Base-by-base conservation (phyloP, 2,113 vertebrate genomes). In the Himantopus leucocephalus region DNA sequence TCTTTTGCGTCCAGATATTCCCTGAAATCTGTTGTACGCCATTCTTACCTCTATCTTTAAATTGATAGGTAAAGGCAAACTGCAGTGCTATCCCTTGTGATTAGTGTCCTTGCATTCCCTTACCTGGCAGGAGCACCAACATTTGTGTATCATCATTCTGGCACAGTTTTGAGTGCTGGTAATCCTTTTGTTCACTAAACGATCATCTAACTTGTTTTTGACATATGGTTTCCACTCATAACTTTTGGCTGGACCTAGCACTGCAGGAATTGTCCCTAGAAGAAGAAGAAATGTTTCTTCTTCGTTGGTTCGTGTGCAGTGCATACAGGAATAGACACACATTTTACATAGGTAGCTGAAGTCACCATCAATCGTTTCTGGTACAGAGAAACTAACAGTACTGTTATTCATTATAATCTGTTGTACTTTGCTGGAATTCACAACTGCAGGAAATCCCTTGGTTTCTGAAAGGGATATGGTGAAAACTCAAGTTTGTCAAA, bases 201-300 rank as follows among this genome's bases (percentile, higher is more conserved):
- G 3, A 3, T 70, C 27, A 19, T 62, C 27, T 78, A 17, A 50
- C 20, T 84, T 74, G 23, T 3, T 79, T 90, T 80, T 88, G 39
- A 26, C 5, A 7, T 30, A 5, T 0, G 0, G 3, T 60, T 34
- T 88, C 43, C 12, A 18, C 39, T 71, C 16, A 2, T 64, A 78
- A n/a, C 24, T 56, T 91, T 23, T 43, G 30, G 9, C 27, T 90
- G 17, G 26, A 79, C 5, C 15, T 79, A 32, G 9, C 20, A 47
- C 30, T 78, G 52, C 37, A 72, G 32, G 14, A 92, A 34, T 34
- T 94, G 26, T 21, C 16, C 35, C 39, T 45, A 35, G 48, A 83
- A 80, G 48, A 67, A 24, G 11, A 47, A 39, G 16, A 64, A 23
- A 9, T 30, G 20, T 67, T 47, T 67, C 20, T 77, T 77, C 41